Evolutionary conservation across 2,797 vertebrate species (phyloP), one percentile per base, ranked within the genome.

Genomic region (Enteromius viviparus): DNA sequence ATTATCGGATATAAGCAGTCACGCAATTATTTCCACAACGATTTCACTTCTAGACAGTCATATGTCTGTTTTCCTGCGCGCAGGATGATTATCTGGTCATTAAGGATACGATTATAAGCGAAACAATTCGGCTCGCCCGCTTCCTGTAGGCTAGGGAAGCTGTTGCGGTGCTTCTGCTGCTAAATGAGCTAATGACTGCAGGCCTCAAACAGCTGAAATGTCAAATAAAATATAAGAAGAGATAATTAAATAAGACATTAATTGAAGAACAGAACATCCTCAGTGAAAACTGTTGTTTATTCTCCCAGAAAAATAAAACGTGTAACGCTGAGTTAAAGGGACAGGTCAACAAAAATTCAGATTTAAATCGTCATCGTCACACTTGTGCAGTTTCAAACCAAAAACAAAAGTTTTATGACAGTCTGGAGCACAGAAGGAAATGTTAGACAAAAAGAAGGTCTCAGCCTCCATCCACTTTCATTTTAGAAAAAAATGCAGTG

Each of bases 141-240:
- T 83, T 76, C 74, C 81, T 69, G 40, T 49, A 21, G 8, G 82
- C 75, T 78, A 83, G 42, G 75, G 65, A 83, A 83, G 82, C 75
- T 23, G 81, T 15, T n/a, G 45, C 34, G 23, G 15, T 21, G 45
- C 12, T 68, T 58, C 6, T 51, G 51, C 9, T 81, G 71, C 76
- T 65, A 29, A 47, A 71, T 6, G 19, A 26, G 17, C 76, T 72
- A 76, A 66, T 40, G 58, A 21, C 49, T 47, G 72, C 77, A 89
- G 86, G 88, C 92, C 91, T 86, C 89, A 91, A 89, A 89, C 88
- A 85, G 85, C 77, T 77, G 81, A 71, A 45, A 51, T 42, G 70
- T 66, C 69, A 78, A 49, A 64, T 78, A 60, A 58, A 60, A 76
- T 42, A 2, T 5, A 21, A 17, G 2, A 8, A 23, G 6, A 23